Conservation (phyloP, 2,113 vertebrate genomes). For the Globicephala melas region DNA sequence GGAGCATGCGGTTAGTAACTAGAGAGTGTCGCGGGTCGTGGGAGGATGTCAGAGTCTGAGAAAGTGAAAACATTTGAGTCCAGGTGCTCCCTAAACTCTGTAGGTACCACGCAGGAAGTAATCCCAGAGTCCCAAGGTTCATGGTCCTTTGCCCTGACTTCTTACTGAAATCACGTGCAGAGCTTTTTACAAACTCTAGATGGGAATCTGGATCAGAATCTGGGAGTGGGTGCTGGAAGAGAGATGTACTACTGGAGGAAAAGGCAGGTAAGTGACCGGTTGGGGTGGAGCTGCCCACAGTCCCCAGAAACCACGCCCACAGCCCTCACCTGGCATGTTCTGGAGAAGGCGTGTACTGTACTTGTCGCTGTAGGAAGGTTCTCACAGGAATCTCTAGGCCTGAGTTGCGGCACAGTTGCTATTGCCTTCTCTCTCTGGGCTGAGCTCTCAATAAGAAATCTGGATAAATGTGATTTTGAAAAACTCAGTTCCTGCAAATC, state of each 20-base stretch:
- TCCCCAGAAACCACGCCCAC: background rate
- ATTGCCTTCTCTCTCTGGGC: background rate
- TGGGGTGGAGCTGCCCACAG: background rate
- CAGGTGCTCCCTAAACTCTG: background rate
- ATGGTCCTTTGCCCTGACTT: background rate
- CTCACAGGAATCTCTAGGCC: background rate
- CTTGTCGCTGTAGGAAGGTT: background rate
- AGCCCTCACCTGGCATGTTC: background rate
- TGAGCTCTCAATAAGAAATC: background rate
- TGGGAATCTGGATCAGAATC: background rate
- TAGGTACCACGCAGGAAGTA: background rate
- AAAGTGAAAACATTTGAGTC: background rate
- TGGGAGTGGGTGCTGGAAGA: background rate
- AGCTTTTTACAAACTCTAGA: background rate
- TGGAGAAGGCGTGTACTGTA: background rate
- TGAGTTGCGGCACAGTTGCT: background rate
- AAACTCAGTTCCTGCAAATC: background rate
- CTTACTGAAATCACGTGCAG: background rate
- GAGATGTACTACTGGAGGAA: background rate
- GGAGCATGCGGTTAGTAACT: background rate
- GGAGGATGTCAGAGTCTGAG: background rate
- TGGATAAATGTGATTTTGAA: background rate
- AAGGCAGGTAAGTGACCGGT: background rate
- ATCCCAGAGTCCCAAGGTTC: background rate
- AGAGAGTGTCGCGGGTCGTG: background rate